Conservation (phyloP, 2,113 vertebrate genomes). For the Felis catus region F.catus_Fca126_mat1.0 CM031421.1:93955501-93956000, state of each 20-base stretch:
- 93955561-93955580: neutral
- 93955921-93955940: neutral
- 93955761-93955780: neutral
- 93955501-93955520: neutral
- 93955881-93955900: neutral
- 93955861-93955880: neutral
- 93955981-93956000: neutral
- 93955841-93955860: constrained; percentile 52
- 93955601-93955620: neutral
- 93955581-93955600: rapidly evolving
- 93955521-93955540: neutral
- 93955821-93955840: neutral
- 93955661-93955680: neutral
- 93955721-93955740: neutral
- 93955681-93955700: neutral
- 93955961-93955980: neutral
- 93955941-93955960: neutral
- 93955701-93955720: neutral
- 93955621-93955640: neutral
- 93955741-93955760: neutral
- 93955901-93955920: neutral
- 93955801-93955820: neutral
- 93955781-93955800: neutral
- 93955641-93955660: neutral
- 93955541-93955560: neutral